Evolutionary conservation across 2,888 invertebrate species (phyloP).

Genomic region (Drosophila peninsularis): DNA sequence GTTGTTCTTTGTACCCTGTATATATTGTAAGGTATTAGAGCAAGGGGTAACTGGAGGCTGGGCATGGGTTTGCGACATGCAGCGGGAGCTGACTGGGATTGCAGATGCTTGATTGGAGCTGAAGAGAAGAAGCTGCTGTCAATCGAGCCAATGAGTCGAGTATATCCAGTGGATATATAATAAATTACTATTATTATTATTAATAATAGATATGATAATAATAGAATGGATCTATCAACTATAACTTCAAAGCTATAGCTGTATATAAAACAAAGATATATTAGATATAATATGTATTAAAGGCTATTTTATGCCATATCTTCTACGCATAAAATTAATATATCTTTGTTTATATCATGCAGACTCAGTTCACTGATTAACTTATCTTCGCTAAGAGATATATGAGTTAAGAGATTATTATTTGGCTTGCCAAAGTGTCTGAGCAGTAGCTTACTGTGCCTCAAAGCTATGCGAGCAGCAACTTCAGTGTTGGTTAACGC

Average conservation of each 20-base stretch:
- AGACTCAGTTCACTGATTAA: neutral
- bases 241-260: neutral
- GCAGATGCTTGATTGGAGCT: neutral
- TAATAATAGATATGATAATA: too few species aligned
- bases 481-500: neutral
- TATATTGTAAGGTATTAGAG: neutral
- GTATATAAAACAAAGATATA: neutral
- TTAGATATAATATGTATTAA: too few species aligned
- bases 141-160: neutral
- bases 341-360: neutral
- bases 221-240: neutral
- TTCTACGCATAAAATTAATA: neutral
- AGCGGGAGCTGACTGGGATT: neutral
- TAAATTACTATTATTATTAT: too few species aligned
- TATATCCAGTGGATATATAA: neutral
- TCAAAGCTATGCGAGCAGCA: neutral
- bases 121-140: neutral
- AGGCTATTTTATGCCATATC: neutral
- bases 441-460: neutral
- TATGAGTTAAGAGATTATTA: too few species aligned
- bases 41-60: neutral
- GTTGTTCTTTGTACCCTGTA: constrained; percentile 7
- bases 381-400: neutral
- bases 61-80: neutral
- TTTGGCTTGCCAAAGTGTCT: neutral